Base-by-base conservation (phyloP, 2,113 vertebrate genomes). In the Capra hircus region DNA sequence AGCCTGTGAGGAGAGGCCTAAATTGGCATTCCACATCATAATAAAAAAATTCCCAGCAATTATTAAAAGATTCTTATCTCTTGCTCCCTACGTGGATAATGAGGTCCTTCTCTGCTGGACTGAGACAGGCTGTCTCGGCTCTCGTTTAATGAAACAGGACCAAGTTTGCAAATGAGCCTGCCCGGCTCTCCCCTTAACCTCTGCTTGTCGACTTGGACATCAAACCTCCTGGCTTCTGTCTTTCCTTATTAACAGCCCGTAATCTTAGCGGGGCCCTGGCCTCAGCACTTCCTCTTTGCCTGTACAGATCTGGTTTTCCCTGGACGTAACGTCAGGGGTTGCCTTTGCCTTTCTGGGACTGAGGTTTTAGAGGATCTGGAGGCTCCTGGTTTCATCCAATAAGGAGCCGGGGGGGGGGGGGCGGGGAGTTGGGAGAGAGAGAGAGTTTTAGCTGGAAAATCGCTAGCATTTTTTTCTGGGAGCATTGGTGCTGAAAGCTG, bases 1-100 rank as follows among this genome's bases (percentile, higher is more conserved):
- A 94, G 94, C 83, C 95, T 91, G 97, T 94, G 97, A 98, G 95
- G 97, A 98, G 97, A 99, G 96, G 97, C 98, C 98, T 99, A 99
- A 99, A 99, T 99, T 99, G 99, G 99, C 99, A 99, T 99, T 99
- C 99, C 99, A 97, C 98, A 99, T 99, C 98, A 98, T 98, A 98
- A 98, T 99, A 98, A 99, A 99, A 99, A 98, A 99, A 98, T 98
- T 99, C 99, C 98, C 98, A 98, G 98, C 98, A 99, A 99, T 99
- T 99, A 99, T 99, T 99, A 99, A 99, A 99, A 99, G 99, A 99
- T 99, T 99, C 99, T 99, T 99, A 99, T 99, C 99, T 99, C 98
- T 98, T 99, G 99, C 99, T 99, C 99, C 99, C 99, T 99, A 98
- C 98, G 97, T 99, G 98, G 99, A 99, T 99, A 99, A 99, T 99